Evolutionary conservation across 2,888 invertebrate species (phyloP), one percentile per base, ranked within the genome.

Genomic region (Matsumyia berberina): DNA sequence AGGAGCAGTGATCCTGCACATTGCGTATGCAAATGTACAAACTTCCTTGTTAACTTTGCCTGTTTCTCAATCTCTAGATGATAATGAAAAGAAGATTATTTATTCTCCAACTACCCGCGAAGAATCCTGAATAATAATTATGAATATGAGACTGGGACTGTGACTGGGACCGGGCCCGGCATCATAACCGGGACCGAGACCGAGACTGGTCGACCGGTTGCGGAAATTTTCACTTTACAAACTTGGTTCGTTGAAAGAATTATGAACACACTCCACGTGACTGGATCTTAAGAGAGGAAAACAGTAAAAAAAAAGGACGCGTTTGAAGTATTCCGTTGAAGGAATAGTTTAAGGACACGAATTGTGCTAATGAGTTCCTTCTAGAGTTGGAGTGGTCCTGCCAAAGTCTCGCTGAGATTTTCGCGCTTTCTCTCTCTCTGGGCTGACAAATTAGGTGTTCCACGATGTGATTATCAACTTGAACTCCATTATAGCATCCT

Each of bases 381-480:
- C 73, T 70, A 70, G 24, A 39, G 31, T 37, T 64, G 58, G 62
- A 67, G 73, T 55, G 39, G 42, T 4, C 35, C 44, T 64, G 62
- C 55, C 51, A 57, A 64, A 58, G 77, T 46, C 51, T 24, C 15
- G 8, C 29, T 1, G 17, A 17, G 9, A 37, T n/a, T n/a, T 66
- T 58, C 37, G 33, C 76, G 58, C 57, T 49, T 35, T 76, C 55
- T 42, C 39, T 39, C 55, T 12, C 17, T 58, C 17, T 12, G 8
- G 15, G 29, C 60, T 67, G 67, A 76, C 85, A 80, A 80, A 80
- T 80, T 80, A 80, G 80, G 79, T 80, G 80, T 85, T 80, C 74
- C 74, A 70, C 58, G 69, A 60, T 60, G 74, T 85, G 70, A 69
- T 85, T 85, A 80, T 76, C 79, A 70, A 64, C 85, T 85, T 76